Evolutionary conservation across 2,888 invertebrate species (phyloP).

Genomic region (Hyppa rectilinea): DNA sequence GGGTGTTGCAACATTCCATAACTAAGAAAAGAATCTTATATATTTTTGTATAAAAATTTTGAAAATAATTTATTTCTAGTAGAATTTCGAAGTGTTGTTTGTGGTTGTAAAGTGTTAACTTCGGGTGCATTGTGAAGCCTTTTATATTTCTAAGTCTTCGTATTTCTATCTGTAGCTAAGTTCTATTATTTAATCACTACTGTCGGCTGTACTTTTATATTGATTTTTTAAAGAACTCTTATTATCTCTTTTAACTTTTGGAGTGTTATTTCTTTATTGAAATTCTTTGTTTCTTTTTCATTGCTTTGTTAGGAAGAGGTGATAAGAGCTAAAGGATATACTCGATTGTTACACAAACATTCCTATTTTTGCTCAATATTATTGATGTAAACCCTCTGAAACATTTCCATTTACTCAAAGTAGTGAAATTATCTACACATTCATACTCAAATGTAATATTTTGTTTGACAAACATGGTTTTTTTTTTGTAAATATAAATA

Average conservation of each 20-base stretch:
- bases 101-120: conserved; percentile 76
- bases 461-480: conserved; percentile 72
- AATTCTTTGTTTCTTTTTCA: conserved; percentile 40
- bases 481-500: conserved; percentile 77
- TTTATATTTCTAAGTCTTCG: conserved; percentile 69
- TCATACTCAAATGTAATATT: conserved; percentile 83
- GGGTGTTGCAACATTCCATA: conserved; percentile 83
- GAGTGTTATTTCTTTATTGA: conserved; percentile 28
- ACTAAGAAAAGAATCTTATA: conserved; percentile 65
- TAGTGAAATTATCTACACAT: conserved; percentile 79
- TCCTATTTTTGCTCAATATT: conserved; percentile 76
- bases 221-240: conserved; percentile 49
- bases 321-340: conserved; percentile 53
- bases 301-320: conserved; percentile 57
- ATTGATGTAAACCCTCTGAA: conserved; percentile 64
- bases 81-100: conserved; percentile 86
- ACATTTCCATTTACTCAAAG: conserved; percentile 77
- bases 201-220: conserved; percentile 64
- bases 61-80: conserved; percentile 88
- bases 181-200: conserved; percentile 68
- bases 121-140: conserved; percentile 84
- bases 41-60: conserved; percentile 75
- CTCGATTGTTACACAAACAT: conserved; percentile 66
- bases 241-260: conserved; percentile 53
- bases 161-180: conserved; percentile 69